Evolutionary conservation across 1,140 invertebrate genomes (phyloP).

Genomic region (Drosophila paulistorum): DNA sequence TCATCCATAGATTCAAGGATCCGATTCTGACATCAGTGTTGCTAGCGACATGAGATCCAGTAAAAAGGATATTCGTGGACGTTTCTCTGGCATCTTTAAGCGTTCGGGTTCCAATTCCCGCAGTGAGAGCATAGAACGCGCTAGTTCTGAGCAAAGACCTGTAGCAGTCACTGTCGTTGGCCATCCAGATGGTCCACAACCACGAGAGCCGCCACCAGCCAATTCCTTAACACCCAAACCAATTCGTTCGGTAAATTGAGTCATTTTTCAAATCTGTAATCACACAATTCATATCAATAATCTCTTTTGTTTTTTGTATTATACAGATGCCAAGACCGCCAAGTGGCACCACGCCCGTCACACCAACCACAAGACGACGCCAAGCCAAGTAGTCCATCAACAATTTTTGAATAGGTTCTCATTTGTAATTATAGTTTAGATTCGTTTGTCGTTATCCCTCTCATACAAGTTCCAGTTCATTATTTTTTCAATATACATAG

Average conservation of each 20-base stretch:
- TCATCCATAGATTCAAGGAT: conserved; percentile 85
- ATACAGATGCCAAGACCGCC: conserved; percentile 76
- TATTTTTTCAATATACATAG: conserved; percentile 44
- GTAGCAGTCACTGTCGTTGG: conserved; percentile 78
- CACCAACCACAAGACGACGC: conserved; percentile 74
- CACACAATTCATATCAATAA: background rate
- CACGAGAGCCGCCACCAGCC: conserved; percentile 74
- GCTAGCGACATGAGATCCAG: conserved; percentile 85
- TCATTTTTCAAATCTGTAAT: too few species aligned
- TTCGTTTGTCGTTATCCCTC: conserved; percentile 28
- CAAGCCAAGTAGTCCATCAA: conserved; percentile 64
- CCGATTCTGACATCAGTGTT: conserved; percentile 90
- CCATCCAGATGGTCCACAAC: conserved; percentile 72
- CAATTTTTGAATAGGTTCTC: conserved; percentile 35
- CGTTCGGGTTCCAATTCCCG: conserved; percentile 83
- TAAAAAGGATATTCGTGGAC: conserved; percentile 90
- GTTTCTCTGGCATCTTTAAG: conserved; percentile 92
- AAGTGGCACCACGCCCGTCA: conserved; percentile 68
- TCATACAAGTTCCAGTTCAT: conserved; percentile 36
- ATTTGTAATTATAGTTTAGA: conserved; percentile 57
- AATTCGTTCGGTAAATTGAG: conserved; percentile 66
- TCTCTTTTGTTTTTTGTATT: background rate
- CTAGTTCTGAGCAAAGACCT: conserved; percentile 65
- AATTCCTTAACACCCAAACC: conserved; percentile 76
- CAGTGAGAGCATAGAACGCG: conserved; percentile 72